Evolutionary conservation across 2,888 invertebrate genomes (phyloP), one percentile per base, ranked within the genome.

Genomic region (Cheiracanthium punctorium): DNA sequence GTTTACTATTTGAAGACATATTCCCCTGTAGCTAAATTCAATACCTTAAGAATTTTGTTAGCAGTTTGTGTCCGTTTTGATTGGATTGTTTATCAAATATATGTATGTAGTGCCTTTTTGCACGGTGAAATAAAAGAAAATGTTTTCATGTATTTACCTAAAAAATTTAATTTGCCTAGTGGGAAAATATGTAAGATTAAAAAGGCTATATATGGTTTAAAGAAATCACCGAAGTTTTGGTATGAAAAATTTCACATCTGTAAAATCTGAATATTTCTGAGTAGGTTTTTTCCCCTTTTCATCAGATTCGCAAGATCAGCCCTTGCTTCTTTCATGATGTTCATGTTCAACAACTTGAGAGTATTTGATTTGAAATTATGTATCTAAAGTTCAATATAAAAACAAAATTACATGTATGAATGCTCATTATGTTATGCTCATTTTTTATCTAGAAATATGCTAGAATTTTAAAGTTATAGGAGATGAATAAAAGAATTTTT

Each of bases 91-190:
- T 52, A 52, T 17, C 52, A 5, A 52, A 52, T 52, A 10, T 7
- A 64, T 64, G 64, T 64, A 64, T 64, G 64, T 24, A 64, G 64
- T 64, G 28, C 64, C 29, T 64, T 64, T 64, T 64, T 64, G 14
- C 64, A 64, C 24, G 64, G 20, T 24, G 14, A 64, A 64, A 24
- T 64, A 24, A 64, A 64, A 64, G 64, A 64, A 24, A 64, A 64
- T 64, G 20, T 64, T 24, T 24, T 8, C 10, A 37, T 37, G 37
- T 52, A 52, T 52, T 52, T 52, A 52, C 52, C 5, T 20, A 52
- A 52, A 52, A 52, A 52, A n/a, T 52, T 4, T 52, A 52, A 52
- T 52, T 52, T 52, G 28, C 28, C 64, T 24, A 24, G 28, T 24
- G 64, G 64, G 2, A 64, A 64, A n/a, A 28, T 64, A 29, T 64